Base-by-base conservation (phyloP, 2,888 invertebrate genomes). In the Pristionchus mayeri region DNA sequence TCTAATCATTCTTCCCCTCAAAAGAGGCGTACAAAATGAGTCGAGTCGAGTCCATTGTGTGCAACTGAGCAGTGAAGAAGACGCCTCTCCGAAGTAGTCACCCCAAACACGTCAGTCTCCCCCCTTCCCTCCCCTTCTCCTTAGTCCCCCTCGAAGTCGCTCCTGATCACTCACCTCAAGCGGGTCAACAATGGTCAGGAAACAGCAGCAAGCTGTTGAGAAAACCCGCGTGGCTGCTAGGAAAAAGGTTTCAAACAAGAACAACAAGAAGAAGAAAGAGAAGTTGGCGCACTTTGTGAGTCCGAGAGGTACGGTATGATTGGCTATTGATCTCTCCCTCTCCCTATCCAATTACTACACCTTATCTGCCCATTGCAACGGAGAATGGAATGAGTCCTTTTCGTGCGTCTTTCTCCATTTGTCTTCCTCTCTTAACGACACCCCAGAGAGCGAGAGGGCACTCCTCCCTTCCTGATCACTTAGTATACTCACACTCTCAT, bases 1-100 rank as follows among this genome's bases (percentile, higher is more conserved):
- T 50, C 76, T 78, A 78, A 78, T 78, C 48, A 78, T 37, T 50
- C 76, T 78, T 50, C 76, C n/a, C 48, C 18, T 21, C 30, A 78
- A 78, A 50, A 48, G 76, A 52, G 76, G 76, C 76, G 76, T 78
- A 13, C 30, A 48, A 76, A 78, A 78, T 78, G 76, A 78, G 50
- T 78, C 24, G 7, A 30, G n/a, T 44, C 24, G 16, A 34, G 30
- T 78, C 76, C 76, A 78, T 78, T 78, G 76, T 48, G 76, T 78
- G 76, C 50, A 50, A 50, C 76, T 50, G 50, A 78, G 75, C 75
- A 75, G 37, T 18, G n/a, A 34, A 75, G 48, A 40, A 71, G 40
- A 18, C 71, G 40, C 71, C 40, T 40, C 44, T 71, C 24, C 71
- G n/a, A 44, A 71, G 71, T 71, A 71, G 71, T 71, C 71, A 44